Evolutionary conservation across 64 coral and sea anemone genomes (phyloP), one percentile per base, ranked within the genome.

Genomic region (Actinia equina): DNA sequence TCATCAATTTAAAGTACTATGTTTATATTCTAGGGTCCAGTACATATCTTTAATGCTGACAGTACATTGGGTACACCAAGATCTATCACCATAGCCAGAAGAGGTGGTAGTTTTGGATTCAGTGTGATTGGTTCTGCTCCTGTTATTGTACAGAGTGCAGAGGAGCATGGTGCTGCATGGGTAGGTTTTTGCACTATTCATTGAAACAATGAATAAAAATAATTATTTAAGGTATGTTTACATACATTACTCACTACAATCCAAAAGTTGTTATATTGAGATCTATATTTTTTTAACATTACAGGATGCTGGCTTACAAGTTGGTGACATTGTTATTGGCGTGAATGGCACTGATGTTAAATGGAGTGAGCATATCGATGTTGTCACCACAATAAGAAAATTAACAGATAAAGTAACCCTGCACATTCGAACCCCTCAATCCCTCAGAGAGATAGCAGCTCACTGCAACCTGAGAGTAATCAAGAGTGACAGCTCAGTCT

Each of bases 91-190:
- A 52, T 96, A 26, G 42, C 89, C 2, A 90, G 88, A 90, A 83
- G 52, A 12, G 15, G 85, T 10, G 85, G 52, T 6, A 87, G 91
- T 11, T 96, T 92, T 80, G 94, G 94, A 18, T 89, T 96, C 44
- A 96, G 94, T 46, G 94, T 96, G 30, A 96, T 96, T 62, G 94
- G 94, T n/a, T 96, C 94, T 22, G 94, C 91, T 65, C 94, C 94
- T 7, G 89, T 96, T 59, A 90, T 96, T 82, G 63, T 96, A 79
- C 94, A 96, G 58, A 93, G 94, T 84, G 70, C 91, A 13, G 94
- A 96, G 43, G 82, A 86, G 58, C 87, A 88, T 59, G 91, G 91
- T 57, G 19, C 94, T 42, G 87, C 94, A 17, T 82, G 76, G 88
- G 94, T 96, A 23, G 86, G 87, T 86, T 71, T 62, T 74, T 18